These are phyloP conservation scores for Lanius ludovicianus DNA, from an alignment of 2,113 vertebrate genomes.

Conservation along the genomic window DNA sequence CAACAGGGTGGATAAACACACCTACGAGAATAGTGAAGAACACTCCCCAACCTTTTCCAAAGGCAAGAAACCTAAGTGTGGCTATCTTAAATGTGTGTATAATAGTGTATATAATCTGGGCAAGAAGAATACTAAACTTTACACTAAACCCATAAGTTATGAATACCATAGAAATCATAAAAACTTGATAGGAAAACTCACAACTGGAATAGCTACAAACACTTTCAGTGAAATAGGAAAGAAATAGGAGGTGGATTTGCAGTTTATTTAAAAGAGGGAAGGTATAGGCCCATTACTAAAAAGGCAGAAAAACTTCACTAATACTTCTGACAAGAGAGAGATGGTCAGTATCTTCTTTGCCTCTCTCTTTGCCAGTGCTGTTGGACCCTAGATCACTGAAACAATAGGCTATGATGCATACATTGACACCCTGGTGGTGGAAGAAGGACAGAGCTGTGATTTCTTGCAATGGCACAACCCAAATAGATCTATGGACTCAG, in stretches of 20 bases:
- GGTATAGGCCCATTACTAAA: not conserved
- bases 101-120: accelerated
- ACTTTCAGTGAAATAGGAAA: not conserved
- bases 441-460: not conserved
- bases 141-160: not conserved
- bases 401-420: accelerated
- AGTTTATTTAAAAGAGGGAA: not conserved
- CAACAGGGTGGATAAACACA: not conserved
- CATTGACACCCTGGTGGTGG: not conserved
- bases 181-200: not conserved
- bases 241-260: not conserved
- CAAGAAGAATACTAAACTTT: not conserved
- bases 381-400: not conserved
- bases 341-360: not conserved
- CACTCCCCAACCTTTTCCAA: not conserved
- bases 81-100: not conserved
- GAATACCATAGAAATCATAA: not conserved
- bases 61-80: not conserved
- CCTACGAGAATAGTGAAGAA: not conserved
- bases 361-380: not conserved
- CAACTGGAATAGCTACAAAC: not conserved
- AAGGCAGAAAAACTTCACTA: not conserved
- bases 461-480: not conserved
- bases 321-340: not conserved
- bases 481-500: not conserved